phyloP scores from a whole-genome alignment of 2,888 invertebrate species.

The Drosophila eohydei region DNA sequence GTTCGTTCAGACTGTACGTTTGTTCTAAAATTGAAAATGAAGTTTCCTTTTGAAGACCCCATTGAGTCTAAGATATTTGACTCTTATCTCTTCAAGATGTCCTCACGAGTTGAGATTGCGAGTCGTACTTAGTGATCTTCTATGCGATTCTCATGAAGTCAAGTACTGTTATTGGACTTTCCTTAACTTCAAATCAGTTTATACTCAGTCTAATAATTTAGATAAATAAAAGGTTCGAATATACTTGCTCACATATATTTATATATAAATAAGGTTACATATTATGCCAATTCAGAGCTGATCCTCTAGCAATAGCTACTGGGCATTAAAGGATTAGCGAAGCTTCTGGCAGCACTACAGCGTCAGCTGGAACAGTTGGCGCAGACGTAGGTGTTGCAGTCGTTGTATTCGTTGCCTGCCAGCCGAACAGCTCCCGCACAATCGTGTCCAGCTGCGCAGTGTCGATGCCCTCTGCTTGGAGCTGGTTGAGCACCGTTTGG shows the following conservation, averaged over 20 bases:
- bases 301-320: not conserved
- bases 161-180: not conserved
- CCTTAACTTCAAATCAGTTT: not conserved
- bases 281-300: not conserved
- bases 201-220: not conserved
- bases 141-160: not conserved
- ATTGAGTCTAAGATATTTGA: too few relatives aligned
- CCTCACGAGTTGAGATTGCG: too few relatives aligned
- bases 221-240: not conserved
- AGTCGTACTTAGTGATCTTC: not conserved
- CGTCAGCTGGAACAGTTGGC: slow-evolving; percentile 33
- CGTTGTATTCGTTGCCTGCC: slow-evolving; percentile 60
- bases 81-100: too few relatives aligned
- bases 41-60: too few relatives aligned
- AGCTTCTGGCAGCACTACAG: slow-evolving; percentile 45
- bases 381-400: slow-evolving; percentile 15
- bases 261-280: not conserved
- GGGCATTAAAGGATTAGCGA: slow-evolving; percentile 14
- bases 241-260: not conserved
- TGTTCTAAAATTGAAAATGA: not conserved
- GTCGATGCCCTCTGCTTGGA: slow-evolving; percentile 75
- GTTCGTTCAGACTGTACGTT: not conserved
- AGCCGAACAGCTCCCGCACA: slow-evolving; percentile 77
- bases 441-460: slow-evolving; percentile 67
- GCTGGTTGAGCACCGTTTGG: slow-evolving; percentile 54